Percentiles rank a stretch among this genome's conserved stretches.
These are phyloP conservation scores for Columba livia DNA, from an alignment of 2,113 vertebrate species.

Conservation along the genomic window DNA sequence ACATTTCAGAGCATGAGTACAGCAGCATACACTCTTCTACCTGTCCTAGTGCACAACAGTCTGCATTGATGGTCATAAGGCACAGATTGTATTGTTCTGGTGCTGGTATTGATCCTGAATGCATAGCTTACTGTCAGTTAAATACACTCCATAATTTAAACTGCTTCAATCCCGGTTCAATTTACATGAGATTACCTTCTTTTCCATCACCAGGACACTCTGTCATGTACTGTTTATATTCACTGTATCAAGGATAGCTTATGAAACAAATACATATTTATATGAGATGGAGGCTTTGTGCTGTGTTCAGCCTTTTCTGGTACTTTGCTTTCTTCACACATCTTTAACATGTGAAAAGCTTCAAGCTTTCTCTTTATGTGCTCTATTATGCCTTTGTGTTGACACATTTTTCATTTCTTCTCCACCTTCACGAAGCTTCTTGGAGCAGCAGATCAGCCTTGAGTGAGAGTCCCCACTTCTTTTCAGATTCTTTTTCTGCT, in stretches of 20 bases:
- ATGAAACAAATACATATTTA: not conserved
- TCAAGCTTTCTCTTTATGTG: not conserved
- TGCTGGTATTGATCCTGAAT: not conserved
- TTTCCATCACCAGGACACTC: not conserved
- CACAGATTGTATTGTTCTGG: not conserved
- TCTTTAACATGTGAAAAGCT: not conserved
- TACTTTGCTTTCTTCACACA: not conserved
- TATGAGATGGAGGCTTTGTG: not conserved
- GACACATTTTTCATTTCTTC: not conserved
- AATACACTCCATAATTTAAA: not conserved
- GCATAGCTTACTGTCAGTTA: not conserved
- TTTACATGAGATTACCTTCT: not conserved
- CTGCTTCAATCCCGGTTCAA: not conserved
- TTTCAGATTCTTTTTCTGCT: not conserved
- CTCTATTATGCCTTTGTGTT: not conserved
- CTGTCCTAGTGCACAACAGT: not conserved
- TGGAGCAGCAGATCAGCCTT: not conserved
- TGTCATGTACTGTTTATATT: not conserved
- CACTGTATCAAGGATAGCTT: not conserved
- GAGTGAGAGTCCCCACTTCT: not conserved
- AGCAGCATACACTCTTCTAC: rapidly evolving
- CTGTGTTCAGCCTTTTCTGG: not conserved
- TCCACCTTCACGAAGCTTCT: not conserved
- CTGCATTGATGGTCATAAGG: not conserved
- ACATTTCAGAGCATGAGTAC: not conserved